Conservation (phyloP, 2,113 vertebrate genomes). For the Anseranas semipalmata region DNA sequence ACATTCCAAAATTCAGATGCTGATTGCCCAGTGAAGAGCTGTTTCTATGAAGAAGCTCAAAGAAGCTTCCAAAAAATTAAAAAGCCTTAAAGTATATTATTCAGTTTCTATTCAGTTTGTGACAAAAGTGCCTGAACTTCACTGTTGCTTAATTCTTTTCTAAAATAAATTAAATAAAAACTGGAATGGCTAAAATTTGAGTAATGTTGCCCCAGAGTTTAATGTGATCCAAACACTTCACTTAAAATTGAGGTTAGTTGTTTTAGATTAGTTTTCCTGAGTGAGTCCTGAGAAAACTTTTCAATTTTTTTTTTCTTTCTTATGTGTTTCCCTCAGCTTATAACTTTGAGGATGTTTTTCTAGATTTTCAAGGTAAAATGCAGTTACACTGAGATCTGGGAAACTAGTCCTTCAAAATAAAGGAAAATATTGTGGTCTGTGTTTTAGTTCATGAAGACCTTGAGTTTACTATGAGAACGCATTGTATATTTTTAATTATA, state of each 20-base stretch:
- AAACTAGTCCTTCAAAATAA: background rate
- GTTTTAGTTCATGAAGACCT: background rate
- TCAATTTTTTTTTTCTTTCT: background rate
- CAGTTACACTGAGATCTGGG: background rate
- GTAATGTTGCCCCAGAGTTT: background rate
- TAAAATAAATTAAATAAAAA: slow-evolving; percentile 42
- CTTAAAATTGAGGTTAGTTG: background rate
- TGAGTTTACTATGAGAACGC: background rate
- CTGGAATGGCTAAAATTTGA: background rate
- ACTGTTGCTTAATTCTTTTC: background rate
- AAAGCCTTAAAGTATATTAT: background rate
- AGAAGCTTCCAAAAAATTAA: background rate
- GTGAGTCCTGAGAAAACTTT: background rate
- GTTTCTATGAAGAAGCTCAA: background rate
- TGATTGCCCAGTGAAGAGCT: background rate
- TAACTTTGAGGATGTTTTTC: background rate
- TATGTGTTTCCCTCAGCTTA: background rate
- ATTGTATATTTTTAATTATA: background rate
- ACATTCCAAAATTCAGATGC: background rate
- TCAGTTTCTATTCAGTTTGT: slow-evolving; percentile 9
- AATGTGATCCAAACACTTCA: background rate
- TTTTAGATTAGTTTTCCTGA: background rate
- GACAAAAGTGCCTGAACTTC: background rate
- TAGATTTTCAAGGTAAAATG: background rate
- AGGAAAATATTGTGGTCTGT: background rate